Conservation (phyloP, 2,113 vertebrate species). For the Eulemur rufifrons region DNA sequence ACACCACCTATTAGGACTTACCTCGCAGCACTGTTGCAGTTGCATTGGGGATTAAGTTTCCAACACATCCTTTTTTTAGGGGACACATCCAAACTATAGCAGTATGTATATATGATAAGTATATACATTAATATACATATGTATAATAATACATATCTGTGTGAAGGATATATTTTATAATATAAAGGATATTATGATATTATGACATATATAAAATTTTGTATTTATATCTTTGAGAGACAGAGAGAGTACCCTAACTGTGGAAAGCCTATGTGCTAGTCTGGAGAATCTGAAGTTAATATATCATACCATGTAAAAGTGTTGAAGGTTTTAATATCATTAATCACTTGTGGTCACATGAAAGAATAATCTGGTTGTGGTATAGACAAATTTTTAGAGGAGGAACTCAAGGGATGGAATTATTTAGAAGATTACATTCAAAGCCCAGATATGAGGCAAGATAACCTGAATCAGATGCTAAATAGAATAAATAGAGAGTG, state of each 20-base stretch:
- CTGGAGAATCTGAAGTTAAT: background rate
- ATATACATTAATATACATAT: background rate
- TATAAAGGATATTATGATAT: background rate
- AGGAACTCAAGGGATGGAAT: background rate
- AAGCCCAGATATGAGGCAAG: background rate
- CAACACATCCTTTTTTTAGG: background rate
- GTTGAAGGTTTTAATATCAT: background rate
- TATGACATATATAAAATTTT: background rate
- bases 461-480: background rate
- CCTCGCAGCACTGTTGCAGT: background rate
- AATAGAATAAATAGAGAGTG: background rate
- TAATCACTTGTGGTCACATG: background rate
- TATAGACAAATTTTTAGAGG: background rate
- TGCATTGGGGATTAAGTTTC: background rate
- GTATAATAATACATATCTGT: background rate
- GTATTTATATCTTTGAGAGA: background rate
- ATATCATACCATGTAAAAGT: background rate
- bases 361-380: background rate
- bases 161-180: background rate
- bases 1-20: background rate
- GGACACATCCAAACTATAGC: background rate
- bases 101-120: background rate
- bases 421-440: background rate
- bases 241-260: background rate
- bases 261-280: background rate